A percentile compares a stretch with the other conserved stretches of the same genome.
These are phyloP conservation scores for Platyrinchus mystaceus DNA, from an alignment of 2,797 vertebrate genomes.

Conservation along the genomic window DNA sequence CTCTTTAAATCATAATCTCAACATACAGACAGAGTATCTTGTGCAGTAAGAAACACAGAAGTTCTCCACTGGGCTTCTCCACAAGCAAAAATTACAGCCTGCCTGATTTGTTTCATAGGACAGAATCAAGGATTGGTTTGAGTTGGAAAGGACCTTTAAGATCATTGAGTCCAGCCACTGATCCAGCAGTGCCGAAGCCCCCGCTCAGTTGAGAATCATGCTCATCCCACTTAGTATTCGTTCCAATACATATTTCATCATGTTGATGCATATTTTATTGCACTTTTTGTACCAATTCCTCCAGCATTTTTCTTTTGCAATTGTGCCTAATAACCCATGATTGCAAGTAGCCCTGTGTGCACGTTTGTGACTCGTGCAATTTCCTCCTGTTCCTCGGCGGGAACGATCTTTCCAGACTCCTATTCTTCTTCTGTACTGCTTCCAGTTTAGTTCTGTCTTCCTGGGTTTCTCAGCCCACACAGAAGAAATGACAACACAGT, in stretches of 20 bases:
- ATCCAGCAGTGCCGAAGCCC: neutral
- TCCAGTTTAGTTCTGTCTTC: neutral
- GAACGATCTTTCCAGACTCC: neutral
- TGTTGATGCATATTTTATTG: slow-evolving; percentile 50
- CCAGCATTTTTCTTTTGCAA: slow-evolving; percentile 9
- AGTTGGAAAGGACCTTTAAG: neutral
- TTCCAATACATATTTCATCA: slow-evolving; percentile 48
- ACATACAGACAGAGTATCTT: neutral
- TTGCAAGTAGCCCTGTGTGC: neutral
- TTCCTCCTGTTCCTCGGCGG: neutral
- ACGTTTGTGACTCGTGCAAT: neutral
- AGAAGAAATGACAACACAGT: neutral
- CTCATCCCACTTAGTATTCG: neutral
- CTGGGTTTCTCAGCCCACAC: neutral
- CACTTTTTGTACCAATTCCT: slow-evolving; percentile 21
- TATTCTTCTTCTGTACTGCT: neutral
- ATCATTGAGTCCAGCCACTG: neutral
- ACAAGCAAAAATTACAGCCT: neutral
- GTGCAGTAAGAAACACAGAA: neutral
- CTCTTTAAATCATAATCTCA: neutral
- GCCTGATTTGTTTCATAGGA: neutral
- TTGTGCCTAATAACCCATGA: slow-evolving; percentile 9
- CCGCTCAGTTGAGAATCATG: neutral
- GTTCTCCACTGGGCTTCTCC: neutral
- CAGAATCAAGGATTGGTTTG: neutral